Conservation (phyloP, 2,888 invertebrate genomes). For the Odiellus spinosus region DNA sequence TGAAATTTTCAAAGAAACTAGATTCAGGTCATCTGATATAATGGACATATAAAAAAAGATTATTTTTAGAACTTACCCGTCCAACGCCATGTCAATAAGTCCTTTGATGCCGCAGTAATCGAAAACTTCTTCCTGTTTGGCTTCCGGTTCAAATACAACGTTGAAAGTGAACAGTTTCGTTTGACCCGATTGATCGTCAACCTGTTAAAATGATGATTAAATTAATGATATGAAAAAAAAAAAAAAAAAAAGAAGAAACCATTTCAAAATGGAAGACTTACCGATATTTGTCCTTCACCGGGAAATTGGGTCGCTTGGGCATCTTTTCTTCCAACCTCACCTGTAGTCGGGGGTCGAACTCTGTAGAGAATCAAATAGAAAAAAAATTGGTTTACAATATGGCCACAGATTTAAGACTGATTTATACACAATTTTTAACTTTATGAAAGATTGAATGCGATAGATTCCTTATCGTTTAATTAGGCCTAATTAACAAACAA, state of each 20-base stretch:
- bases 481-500: too few species aligned
- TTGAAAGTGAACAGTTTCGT: constrained; percentile 68
- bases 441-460: too few species aligned
- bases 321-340: constrained; percentile 53
- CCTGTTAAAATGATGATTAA: constrained; percentile 23
- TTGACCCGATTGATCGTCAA: constrained; percentile 30
- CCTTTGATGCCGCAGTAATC: constrained; percentile 79
- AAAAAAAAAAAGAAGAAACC: not conserved
- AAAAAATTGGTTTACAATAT: too few species aligned
- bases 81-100: constrained; percentile 81
- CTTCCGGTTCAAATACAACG: constrained; percentile 82
- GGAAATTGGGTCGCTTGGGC: constrained; percentile 61
- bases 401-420: too few species aligned
- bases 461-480: too few species aligned
- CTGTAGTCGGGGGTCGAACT: constrained; percentile 62
- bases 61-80: constrained; percentile 53
- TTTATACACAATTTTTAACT: too few species aligned
- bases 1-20: too few species aligned
- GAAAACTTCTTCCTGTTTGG: constrained; percentile 65
- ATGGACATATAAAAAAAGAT: too few species aligned
- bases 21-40: too few species aligned
- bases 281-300: constrained; percentile 70
- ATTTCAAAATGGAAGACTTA: constrained; percentile 20
- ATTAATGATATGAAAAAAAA: not conserved
- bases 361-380: constrained; percentile 33